Evolutionary conservation across 2,888 invertebrate species (phyloP).

Genomic region (Limnephilus lunatus): DNA sequence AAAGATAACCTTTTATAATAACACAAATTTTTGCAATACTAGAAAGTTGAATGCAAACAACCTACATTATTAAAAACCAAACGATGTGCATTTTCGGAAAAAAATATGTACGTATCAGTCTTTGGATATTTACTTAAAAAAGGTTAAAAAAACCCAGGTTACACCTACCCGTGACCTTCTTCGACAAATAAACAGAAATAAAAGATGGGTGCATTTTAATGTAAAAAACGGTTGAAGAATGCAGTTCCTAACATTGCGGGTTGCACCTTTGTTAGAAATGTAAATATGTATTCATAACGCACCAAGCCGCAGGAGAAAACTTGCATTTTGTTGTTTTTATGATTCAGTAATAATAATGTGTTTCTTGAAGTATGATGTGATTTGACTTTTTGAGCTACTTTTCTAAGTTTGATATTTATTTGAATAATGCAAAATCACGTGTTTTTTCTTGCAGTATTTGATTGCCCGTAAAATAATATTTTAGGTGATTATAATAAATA

Average conservation of each 20-base stretch:
- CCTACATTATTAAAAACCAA: not conserved
- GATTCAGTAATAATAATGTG: not conserved
- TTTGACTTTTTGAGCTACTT: not conserved
- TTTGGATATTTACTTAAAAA: not conserved
- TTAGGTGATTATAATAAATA: too few species aligned
- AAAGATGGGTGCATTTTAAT: not conserved
- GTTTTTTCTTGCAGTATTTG: too few species aligned
- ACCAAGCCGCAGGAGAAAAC: not conserved
- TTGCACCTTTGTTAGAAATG: not conserved
- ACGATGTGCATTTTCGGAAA: not conserved
- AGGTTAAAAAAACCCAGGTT: not conserved
- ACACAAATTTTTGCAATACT: not conserved
- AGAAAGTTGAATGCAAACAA: not conserved
- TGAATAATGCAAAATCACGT: not conserved
- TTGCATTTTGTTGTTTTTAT: not conserved
- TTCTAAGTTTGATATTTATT: not conserved
- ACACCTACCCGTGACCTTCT: constrained; percentile 21
- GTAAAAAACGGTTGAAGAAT: not conserved
- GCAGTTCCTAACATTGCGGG: not conserved
- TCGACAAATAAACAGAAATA: not conserved
- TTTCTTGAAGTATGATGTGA: not conserved
- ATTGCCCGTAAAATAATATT: too few species aligned
- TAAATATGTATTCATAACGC: not conserved
- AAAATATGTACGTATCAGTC: not conserved
- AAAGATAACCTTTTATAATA: not conserved